These are phyloP conservation scores for Eucriotettix oculatus DNA, from an alignment of 2,888 invertebrate genomes.

Conservation along the genomic window DNA sequence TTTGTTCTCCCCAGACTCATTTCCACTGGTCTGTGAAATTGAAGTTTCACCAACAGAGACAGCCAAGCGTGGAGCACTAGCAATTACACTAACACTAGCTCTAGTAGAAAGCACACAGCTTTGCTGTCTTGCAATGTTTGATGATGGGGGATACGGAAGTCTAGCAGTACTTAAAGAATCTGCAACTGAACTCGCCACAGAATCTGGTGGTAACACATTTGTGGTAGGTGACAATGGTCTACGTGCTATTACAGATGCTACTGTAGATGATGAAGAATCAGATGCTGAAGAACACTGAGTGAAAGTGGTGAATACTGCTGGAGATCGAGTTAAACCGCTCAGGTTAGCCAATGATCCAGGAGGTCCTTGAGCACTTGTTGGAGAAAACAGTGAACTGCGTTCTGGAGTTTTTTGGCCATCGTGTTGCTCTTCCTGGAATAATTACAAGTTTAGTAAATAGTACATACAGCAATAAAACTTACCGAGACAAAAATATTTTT, in stretches of 20 bases:
- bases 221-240: constrained; percentile 3
- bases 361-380: too few relatives aligned
- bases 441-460: too few relatives aligned
- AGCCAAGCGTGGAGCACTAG: constrained; percentile 4
- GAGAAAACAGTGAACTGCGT: too few relatives aligned
- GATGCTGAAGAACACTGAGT: too few relatives aligned
- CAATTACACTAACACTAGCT: constrained; percentile 9
- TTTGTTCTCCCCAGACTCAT: background rate
- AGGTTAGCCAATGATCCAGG: too few relatives aligned
- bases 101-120: background rate
- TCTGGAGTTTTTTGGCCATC: too few relatives aligned
- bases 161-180: constrained; percentile 16
- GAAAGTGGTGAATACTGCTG: too few relatives aligned
- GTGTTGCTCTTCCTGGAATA: too few relatives aligned
- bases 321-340: too few relatives aligned
- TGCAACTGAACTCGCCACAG: constrained; percentile 16
- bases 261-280: background rate
- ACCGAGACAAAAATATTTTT: too few relatives aligned
- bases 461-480: too few relatives aligned
- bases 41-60: background rate
- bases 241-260: background rate
- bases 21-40: background rate
- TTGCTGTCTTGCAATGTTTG: background rate
- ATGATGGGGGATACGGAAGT: constrained; percentile 13
- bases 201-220: too few relatives aligned